Percentiles rank a stretch among this genome's conserved stretches.
phyloP scores from a whole-genome alignment of 2,888 invertebrate species.

The Schrankia costaestrigalis region DNA sequence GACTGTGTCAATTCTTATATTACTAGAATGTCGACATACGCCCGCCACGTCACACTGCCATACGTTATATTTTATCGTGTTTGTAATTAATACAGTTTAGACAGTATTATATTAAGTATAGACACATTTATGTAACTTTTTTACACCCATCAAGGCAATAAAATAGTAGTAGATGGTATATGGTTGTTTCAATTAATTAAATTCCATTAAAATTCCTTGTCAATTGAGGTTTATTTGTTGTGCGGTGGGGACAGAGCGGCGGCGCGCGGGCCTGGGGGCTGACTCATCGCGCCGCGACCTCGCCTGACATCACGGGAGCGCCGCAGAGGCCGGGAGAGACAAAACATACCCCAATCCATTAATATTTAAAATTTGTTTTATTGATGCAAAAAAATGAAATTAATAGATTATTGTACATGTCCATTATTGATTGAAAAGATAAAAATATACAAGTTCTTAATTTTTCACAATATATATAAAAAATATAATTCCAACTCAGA shows the following conservation, averaged over 20 bases:
- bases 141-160: slow-evolving; percentile 66
- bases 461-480: slow-evolving; percentile 77
- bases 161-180: slow-evolving; percentile 71
- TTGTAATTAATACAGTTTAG: slow-evolving; percentile 40
- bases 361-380: slow-evolving; percentile 79
- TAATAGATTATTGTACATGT: slow-evolving; percentile 77
- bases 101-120: slow-evolving; percentile 43
- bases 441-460: slow-evolving; percentile 77
- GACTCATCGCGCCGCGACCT: slow-evolving; percentile 47
- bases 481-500: slow-evolving; percentile 80
- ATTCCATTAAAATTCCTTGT: slow-evolving; percentile 71
- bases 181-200: slow-evolving; percentile 74
- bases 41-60: slow-evolving; percentile 74
- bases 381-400: slow-evolving; percentile 77
- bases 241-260: slow-evolving; percentile 42
- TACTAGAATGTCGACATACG: slow-evolving; percentile 83
- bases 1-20: slow-evolving; percentile 85
- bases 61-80: slow-evolving; percentile 42
- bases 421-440: slow-evolving; percentile 77
- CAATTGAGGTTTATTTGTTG: slow-evolving; percentile 65
- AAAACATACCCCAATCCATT: slow-evolving; percentile 53
- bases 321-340: slow-evolving; percentile 29
- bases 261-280: slow-evolving; percentile 40
- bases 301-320: slow-evolving; percentile 39
- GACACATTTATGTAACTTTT: slow-evolving; percentile 69